Base-by-base conservation (phyloP, 64 coral and sea anemone species). In the Stichodactyla mertensii region DNA sequence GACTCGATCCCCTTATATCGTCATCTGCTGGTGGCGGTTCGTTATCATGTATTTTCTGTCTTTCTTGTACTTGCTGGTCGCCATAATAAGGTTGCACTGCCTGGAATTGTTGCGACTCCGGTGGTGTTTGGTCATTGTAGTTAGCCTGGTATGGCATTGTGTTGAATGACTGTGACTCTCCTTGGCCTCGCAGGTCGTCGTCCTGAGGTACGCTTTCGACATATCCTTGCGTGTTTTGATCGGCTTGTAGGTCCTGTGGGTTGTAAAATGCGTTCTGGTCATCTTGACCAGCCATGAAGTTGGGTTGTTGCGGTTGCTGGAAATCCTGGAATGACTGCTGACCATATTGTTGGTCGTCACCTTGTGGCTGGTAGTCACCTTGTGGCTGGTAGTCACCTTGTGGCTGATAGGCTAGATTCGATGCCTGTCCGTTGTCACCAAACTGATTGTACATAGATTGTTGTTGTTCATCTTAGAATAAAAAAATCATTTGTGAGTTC, bases 351-450 rank as follows among this genome's bases (percentile, higher is more conserved):
- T 0, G 28, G 10, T 9, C 28, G 16, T 20, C n/a, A n/a, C n/a
- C 16, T 14, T 0, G 77, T 79, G 20, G 77, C 28, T 51, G 28
- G 51, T 52, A 79, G 10, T 9, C 28, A 24, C 13, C 16, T 14
- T 0, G 77, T 79, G 20, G 77, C 28, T 51, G 28, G 51, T 52
- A 79, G 10, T 9, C 28, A 24, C 13, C 16, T 14, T 51, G 77
- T 79, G 20, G 77, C 31, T 79, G 77, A 52, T 79, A 79, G 77
- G 77, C 77, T 51, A 79, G 77, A 18, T 79, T 79, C 4, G 27
- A 15, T 14, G 8, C 77, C 51, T 79, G 77, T 16, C 77, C 77
- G 20, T 64, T 64, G 61, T 10, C 51, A 66, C 62, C 62, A 26
- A 79, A 19, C 77, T 79, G 77, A 79, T 79, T 18, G 28, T 24